Percentiles rank a stretch among this genome's conserved stretches.
Evolutionary conservation across 2,888 invertebrate genomes (phyloP).

Genomic region (Xanthia icteritia): DNA sequence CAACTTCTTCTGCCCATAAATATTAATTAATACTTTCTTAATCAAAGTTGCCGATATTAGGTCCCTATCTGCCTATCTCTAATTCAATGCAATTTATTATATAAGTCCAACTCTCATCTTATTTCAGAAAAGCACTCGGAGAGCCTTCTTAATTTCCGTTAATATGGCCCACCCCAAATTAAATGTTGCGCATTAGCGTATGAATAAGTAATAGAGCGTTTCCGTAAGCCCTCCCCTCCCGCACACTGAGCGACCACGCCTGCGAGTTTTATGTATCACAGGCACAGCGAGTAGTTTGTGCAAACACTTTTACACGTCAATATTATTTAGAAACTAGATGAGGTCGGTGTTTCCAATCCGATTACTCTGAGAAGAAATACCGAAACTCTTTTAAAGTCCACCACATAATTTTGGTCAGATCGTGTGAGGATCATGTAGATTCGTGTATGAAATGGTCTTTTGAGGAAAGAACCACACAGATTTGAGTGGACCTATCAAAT

Average conservation of each 20-base stretch:
- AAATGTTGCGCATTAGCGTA: constrained; percentile 37
- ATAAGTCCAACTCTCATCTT: constrained; percentile 27
- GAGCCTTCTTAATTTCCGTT: constrained; percentile 54
- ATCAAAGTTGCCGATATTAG: constrained; percentile 1
- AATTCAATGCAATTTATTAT: constrained; percentile 44
- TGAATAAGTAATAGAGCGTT: constrained; percentile 29
- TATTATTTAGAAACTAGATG: not conserved
- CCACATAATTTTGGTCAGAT: no score
- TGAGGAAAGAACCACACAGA: no score
- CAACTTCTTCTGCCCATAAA: not conserved
- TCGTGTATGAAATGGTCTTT: no score
- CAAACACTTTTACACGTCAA: not conserved
- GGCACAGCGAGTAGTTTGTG: not conserved
- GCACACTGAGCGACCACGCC: not conserved
- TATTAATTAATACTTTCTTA: constrained; percentile 26
- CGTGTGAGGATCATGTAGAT: no score
- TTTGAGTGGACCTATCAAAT: no score
- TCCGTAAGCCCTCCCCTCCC: not conserved
- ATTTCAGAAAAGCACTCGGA: constrained; percentile 27
- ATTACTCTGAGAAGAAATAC: no score
- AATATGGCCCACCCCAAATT: constrained; percentile 41
- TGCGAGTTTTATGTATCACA: not conserved
- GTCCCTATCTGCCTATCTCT: not conserved
- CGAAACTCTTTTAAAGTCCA: no score
- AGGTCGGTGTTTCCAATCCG: not conserved